These are phyloP conservation scores for Mionectes macconnelli DNA, from an alignment of 2,113 vertebrate species.

Conservation along the genomic window DNA sequence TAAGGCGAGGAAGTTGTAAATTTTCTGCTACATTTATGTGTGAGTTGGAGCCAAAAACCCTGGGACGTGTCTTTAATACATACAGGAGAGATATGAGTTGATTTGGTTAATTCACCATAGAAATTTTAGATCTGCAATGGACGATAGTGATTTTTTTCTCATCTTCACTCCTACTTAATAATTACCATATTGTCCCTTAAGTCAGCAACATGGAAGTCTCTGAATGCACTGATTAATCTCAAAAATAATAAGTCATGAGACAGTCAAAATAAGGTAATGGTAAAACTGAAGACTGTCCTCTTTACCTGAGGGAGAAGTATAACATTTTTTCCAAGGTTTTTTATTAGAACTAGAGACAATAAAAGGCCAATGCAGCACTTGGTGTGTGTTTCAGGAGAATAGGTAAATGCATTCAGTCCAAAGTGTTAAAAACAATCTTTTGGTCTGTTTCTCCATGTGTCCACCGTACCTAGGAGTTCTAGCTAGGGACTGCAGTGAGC, in stretches of 20 bases:
- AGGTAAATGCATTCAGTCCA: not conserved
- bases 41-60: not conserved
- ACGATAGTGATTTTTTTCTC: not conserved
- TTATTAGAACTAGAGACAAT: not conserved
- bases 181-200: not conserved
- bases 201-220: not conserved
- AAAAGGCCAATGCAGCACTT: not conserved
- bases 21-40: not conserved
- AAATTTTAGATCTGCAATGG: not conserved
- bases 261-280: not conserved
- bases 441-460: not conserved
- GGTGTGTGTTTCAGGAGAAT: not conserved
- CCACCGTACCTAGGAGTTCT: not conserved
- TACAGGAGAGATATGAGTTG: not conserved
- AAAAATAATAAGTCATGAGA: not conserved
- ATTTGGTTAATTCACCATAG: not conserved
- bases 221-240: not conserved
- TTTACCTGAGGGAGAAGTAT: not conserved
- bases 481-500: not conserved
- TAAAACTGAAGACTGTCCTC: not conserved
- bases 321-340: not conserved
- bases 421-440: not conserved
- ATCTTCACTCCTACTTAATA: not conserved
- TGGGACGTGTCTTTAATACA: not conserved
- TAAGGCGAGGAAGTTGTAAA: not conserved